Conservation (phyloP, 2,888 invertebrate genomes). For the Drosophila falleni region DNA sequence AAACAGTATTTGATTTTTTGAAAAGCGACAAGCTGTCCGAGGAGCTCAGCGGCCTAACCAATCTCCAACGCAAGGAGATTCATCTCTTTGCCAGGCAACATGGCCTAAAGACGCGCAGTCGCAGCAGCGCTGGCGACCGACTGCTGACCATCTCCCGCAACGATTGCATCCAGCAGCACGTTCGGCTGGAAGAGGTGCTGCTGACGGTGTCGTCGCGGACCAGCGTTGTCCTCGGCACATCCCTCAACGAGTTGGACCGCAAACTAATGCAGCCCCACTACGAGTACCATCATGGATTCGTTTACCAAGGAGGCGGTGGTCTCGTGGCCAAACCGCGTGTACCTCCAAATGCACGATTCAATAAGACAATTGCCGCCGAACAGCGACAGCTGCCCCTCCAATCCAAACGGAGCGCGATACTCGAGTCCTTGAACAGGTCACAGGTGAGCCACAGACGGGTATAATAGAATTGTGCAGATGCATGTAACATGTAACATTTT, state of each 20-base stretch:
- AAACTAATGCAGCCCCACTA: not conserved
- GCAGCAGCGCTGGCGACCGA: constrained; percentile 58
- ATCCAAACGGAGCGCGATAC: constrained; percentile 60
- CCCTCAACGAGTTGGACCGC: not conserved
- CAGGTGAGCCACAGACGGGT: constrained; percentile 63
- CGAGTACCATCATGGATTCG: not conserved
- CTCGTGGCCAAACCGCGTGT: constrained; percentile 55
- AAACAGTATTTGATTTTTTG: constrained; percentile 68
- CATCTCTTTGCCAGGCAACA: constrained; percentile 67
- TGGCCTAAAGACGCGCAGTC: constrained; percentile 75
- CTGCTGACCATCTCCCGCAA: constrained; percentile 66
- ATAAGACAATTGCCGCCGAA: constrained; percentile 54
- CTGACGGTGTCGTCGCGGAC: not conserved
- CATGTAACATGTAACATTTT: too few species aligned
- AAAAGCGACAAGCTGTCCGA: constrained; percentile 51
- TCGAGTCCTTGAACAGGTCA: constrained; percentile 56
- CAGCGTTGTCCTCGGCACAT: not conserved
- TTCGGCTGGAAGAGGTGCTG: not conserved
- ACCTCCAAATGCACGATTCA: constrained; percentile 60
- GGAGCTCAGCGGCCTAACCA: constrained; percentile 58
- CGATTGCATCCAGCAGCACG: constrained; percentile 9
- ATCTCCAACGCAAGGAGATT: constrained; percentile 71
- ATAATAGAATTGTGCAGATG: not conserved
- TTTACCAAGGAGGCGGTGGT: constrained; percentile 16
- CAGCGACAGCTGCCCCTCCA: constrained; percentile 75